Evolutionary conservation across 1,140 invertebrate species (phyloP), one percentile per base, ranked within the genome.

Genomic region (Drosophila leontia): DNA sequence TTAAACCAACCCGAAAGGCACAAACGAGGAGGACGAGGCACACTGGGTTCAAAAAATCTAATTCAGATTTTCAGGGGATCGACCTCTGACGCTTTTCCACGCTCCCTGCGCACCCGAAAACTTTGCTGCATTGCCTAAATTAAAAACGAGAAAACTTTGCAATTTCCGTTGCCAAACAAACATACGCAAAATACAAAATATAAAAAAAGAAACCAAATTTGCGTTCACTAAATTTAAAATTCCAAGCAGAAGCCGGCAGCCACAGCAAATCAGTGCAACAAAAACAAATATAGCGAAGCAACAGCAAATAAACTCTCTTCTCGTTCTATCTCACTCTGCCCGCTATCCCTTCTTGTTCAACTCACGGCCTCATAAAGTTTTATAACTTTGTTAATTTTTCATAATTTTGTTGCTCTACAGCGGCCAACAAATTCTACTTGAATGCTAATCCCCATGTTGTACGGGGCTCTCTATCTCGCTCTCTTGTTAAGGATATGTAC

Each of bases 311-410:
- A 70, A 45, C 34, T 39, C 42, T 17, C 48, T 63, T 12, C 50
- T 19, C 19, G 17, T 8, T 7, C 35, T 3, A 15, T 29, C 48
- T 6, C 51, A 5, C 32, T 32, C 50, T 19, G 1, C 13, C 5
- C 34, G 8, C n/a, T 12, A n/a, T 1, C 19, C 42, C 23, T 56
- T 32, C 44, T 32, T 45, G 55, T 29, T 12, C n/a, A 44, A 50
- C 44, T 71, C 42, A 37, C 65, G 29, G 45, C 48, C 58, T 42
- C 75, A 84, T 88, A 84, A 88, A 88, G 70, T 90, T 90, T 90
- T 90, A 90, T 85, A 90, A 90, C 85, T 90, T 90, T 90, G 75
- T 90, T 90, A 90, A 90, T 90, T 90, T 90, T 90, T 90, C 85
- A 90, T 90, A 90, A 88, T 90, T 90, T 80, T 85, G 80, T 82